Conservation (phyloP, 2,113 vertebrate species). For the Corythornis cristatus region DNA sequence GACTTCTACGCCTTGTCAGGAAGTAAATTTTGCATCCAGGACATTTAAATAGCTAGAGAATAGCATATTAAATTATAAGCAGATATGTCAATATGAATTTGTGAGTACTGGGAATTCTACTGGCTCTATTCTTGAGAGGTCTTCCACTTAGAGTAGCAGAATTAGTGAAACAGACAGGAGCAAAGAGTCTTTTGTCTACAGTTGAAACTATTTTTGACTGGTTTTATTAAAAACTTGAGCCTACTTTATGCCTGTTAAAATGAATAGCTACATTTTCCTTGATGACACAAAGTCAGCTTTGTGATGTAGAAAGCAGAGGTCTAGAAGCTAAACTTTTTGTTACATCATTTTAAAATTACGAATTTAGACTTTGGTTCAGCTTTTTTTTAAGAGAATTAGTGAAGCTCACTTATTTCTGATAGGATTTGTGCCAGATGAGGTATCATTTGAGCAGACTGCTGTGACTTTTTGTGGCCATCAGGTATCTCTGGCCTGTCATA, state of each 20-base stretch:
- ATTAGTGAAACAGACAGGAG: not conserved
- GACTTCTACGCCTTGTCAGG: not conserved
- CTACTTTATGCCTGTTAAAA: not conserved
- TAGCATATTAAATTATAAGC: slow-evolving; percentile 35
- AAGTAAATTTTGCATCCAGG: not conserved
- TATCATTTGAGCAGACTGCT: not conserved
- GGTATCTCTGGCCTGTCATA: not conserved
- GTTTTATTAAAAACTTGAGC: not conserved
- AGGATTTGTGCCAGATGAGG: not conserved
- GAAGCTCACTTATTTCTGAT: not conserved
- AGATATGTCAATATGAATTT: slow-evolving; percentile 12
- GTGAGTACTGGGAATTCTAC: not conserved
- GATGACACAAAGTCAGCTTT: not conserved
- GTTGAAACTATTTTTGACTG: not conserved
- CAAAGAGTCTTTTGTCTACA: not conserved
- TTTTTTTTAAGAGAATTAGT: not conserved
- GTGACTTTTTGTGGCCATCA: not conserved
- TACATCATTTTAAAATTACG: not conserved
- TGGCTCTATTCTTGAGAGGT: not conserved
- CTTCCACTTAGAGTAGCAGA: not conserved
- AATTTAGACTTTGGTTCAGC: not conserved
- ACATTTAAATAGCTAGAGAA: slow-evolving; percentile 27
- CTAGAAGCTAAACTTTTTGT: not conserved
- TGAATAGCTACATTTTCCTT: not conserved
- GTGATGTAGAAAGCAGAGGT: not conserved